Evolutionary conservation across 2,113 vertebrate species (phyloP).

Genomic region (Coptodon rendalli): DNA sequence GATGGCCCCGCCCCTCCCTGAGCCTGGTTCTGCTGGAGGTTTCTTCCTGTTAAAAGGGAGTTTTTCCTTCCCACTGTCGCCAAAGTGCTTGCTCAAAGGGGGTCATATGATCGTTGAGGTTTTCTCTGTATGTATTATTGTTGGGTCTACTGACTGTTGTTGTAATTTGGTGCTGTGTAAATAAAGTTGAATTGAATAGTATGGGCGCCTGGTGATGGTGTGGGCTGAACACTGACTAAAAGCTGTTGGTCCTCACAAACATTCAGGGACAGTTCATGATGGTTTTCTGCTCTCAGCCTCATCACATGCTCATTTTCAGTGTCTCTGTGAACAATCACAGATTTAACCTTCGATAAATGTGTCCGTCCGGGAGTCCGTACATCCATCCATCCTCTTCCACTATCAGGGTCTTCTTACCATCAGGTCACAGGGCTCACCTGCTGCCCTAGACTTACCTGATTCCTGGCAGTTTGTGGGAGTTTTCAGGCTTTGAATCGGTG

Average conservation of each 20-base stretch:
- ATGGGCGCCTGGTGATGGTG: not conserved
- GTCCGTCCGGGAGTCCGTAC: not conserved
- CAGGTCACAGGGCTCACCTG: not conserved
- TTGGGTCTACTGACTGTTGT: accelerated
- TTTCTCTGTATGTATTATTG: not conserved
- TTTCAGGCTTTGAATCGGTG: not conserved
- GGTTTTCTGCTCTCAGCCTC: not conserved
- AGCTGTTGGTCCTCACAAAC: not conserved
- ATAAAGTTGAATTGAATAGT: not conserved
- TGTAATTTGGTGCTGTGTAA: not conserved
- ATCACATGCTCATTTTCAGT: not conserved
- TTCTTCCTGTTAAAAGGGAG: too few relatives aligned
- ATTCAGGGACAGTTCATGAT: not conserved
- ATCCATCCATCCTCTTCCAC: not conserved
- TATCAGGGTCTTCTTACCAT: not conserved
- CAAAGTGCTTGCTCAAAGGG: too few relatives aligned
- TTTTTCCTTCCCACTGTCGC: not conserved
- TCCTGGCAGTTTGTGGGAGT: not conserved
- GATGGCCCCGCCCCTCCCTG: too few relatives aligned
- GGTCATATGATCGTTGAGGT: too few relatives aligned
- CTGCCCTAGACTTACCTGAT: not conserved
- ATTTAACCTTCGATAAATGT: not conserved
- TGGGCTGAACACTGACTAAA: not conserved
- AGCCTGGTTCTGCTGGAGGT: too few relatives aligned
- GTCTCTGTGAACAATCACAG: not conserved